phyloP scores from a whole-genome alignment of 2,113 vertebrate species.

The Crotalus horridus region DNA sequence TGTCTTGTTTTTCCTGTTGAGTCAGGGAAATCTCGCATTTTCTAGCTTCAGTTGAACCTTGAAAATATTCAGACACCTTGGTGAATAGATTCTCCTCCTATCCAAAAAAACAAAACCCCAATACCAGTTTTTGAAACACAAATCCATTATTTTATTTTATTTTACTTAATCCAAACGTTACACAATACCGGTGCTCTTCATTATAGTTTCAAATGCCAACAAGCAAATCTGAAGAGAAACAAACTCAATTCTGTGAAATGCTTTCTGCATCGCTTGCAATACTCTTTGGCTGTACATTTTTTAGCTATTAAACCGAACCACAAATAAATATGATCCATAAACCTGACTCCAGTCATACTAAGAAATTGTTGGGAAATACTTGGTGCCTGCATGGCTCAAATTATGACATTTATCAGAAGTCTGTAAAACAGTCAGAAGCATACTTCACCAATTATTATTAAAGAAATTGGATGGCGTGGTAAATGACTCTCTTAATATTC shows the following conservation, averaged over 20 bases:
- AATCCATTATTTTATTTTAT: conserved; percentile 46
- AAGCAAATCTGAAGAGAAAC: conserved; percentile 40
- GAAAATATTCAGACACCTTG: conserved; percentile 83
- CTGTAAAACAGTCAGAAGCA: conserved; percentile 42
- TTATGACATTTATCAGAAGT: conserved; percentile 57
- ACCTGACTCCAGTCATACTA: conserved; percentile 51
- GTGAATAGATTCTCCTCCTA: conserved; percentile 63
- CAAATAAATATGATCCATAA: conserved; percentile 60
- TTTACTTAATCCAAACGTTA: conserved; percentile 21
- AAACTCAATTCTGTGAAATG: conserved; percentile 51
- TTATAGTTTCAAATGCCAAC: conserved; percentile 54
- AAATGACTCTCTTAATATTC: conserved; percentile 53
- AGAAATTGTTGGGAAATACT: conserved; percentile 57
- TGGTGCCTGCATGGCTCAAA: conserved; percentile 51
- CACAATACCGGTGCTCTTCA: conserved; percentile 57
- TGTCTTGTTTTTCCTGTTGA: conserved; percentile 58
- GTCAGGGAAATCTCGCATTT: conserved; percentile 36
- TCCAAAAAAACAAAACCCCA: conserved; percentile 57
- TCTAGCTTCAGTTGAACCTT: conserved; percentile 57
- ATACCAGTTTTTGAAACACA: conserved; percentile 57
- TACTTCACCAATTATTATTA: conserved; percentile 43
- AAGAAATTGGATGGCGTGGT: conserved; percentile 48
- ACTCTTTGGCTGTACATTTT: conserved; percentile 36
- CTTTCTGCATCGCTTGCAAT: conserved; percentile 38
- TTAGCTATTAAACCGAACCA: conserved; percentile 45